Evolutionary conservation across 2,113 vertebrate genomes (phyloP).

Genomic region (Chaetura pelagica): DNA sequence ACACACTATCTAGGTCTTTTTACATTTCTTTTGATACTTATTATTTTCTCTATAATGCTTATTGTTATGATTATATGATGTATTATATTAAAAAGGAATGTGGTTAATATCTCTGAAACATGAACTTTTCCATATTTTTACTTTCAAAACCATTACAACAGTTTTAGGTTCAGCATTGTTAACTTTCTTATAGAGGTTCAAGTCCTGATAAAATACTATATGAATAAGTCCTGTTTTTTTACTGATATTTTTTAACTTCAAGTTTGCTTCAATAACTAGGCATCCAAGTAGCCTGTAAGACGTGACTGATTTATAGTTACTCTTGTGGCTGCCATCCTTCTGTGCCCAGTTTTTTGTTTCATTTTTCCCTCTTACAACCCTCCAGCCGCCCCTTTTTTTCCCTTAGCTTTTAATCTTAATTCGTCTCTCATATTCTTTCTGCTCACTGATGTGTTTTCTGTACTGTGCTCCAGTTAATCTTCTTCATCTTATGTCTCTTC

Average conservation of each 20-base stretch:
- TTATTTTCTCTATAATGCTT: not conserved
- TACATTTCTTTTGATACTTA: not conserved
- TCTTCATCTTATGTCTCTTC: not conserved
- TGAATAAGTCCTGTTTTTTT: not conserved
- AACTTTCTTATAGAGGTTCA: not conserved
- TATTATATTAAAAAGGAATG: not conserved
- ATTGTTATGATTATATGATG: not conserved
- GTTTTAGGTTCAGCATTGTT: not conserved
- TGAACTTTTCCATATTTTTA: not conserved
- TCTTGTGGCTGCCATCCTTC: not conserved
- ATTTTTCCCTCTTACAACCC: not conserved
- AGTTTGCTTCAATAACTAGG: not conserved
- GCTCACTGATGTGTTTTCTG: not conserved
- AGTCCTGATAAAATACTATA: not conserved
- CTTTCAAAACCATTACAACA: not conserved
- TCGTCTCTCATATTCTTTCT: not conserved
- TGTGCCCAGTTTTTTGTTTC: not conserved
- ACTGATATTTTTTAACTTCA: not conserved
- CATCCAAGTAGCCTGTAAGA: not conserved
- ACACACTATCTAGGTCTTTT: not conserved
- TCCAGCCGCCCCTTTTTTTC: not conserved
- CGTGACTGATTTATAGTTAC: not conserved
- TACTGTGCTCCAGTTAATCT: not conserved
- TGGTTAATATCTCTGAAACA: not conserved
- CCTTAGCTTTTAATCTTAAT: not conserved